Conservation (phyloP, 2,113 vertebrate species). For the Microcebus jonahi region DNA sequence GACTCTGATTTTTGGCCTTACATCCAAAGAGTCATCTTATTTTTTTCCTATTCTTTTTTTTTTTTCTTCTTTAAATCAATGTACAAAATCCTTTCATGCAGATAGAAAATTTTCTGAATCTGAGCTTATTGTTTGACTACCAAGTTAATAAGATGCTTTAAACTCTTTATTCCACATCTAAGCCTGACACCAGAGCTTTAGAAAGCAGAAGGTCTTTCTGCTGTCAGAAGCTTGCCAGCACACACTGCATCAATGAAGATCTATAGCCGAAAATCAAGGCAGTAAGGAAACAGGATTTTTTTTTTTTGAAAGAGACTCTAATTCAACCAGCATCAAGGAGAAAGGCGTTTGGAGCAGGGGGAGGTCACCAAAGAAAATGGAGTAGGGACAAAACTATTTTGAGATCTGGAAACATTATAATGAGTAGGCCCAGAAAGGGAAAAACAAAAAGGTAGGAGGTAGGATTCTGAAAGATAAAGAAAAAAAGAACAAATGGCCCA, state of each 20-base stretch:
- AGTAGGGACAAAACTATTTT: constrained; percentile 18
- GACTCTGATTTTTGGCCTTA: constrained; percentile 38
- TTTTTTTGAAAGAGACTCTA: not conserved
- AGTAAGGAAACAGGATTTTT: not conserved
- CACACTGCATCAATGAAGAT: not conserved
- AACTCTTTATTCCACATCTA: constrained; percentile 2
- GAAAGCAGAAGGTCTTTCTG: not conserved
- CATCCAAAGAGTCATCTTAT: not conserved
- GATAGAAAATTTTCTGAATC: constrained; percentile 39
- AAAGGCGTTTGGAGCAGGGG: not conserved
- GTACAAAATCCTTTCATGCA: constrained; percentile 21
- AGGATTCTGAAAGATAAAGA: not conserved
- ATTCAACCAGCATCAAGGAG: not conserved
- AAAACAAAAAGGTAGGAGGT: not conserved
- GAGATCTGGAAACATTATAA: constrained; percentile 4
- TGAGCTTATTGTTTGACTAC: constrained; percentile 22
- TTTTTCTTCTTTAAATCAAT: constrained; percentile 1
- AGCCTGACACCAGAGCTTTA: not conserved
- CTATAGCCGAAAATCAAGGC: not conserved
- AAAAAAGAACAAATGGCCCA: not conserved
- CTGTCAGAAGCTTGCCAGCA: not conserved
- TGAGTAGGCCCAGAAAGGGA: not conserved
- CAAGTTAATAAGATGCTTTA: constrained; percentile 45
- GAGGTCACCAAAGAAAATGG: constrained; percentile 18
- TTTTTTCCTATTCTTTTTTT: not conserved